Conservation (phyloP, 2,113 vertebrate species). For the Lasiurus cinereus region DNA sequence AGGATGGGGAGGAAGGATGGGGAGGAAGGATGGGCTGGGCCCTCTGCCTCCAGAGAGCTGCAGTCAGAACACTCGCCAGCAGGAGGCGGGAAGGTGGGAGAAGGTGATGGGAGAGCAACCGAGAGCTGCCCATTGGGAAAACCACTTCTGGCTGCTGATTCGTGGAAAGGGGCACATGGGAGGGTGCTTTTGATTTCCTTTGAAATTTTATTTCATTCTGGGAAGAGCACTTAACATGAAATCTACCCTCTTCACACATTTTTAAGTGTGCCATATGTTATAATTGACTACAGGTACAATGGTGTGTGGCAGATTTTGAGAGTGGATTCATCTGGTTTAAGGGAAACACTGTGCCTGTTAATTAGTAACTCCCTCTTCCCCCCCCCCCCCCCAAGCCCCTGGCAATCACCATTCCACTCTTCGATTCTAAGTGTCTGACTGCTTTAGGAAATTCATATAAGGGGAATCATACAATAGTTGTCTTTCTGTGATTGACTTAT, state of each 20-base stretch:
- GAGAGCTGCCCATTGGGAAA: neutral
- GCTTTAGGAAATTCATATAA: neutral
- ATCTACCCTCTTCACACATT: neutral
- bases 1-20: conserved; percentile 48
- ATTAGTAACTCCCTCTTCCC: neutral
- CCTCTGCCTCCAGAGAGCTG: conserved; percentile 61
- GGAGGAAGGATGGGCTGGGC: conserved; percentile 49
- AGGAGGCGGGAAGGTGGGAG: neutral
- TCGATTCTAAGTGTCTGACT: neutral
- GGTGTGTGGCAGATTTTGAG: neutral
- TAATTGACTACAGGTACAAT: neutral
- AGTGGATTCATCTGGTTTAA: neutral
- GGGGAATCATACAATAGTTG: neutral
- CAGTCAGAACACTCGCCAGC: neutral
- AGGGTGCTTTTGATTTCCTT: neutral
- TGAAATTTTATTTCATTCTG: neutral
- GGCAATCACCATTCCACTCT: neutral
- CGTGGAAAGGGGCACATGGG: neutral
- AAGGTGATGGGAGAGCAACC: neutral
- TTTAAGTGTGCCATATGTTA: neutral
- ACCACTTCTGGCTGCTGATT: neutral
- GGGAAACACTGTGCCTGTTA: neutral
- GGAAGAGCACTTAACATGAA: neutral
- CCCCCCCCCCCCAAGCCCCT: rapidly evolving
- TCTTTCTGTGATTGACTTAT: neutral